Percentiles rank a stretch among this genome's conserved stretches.
Evolutionary conservation across 2,888 invertebrate species (phyloP).

Genomic region (Andrena bicolor): DNA sequence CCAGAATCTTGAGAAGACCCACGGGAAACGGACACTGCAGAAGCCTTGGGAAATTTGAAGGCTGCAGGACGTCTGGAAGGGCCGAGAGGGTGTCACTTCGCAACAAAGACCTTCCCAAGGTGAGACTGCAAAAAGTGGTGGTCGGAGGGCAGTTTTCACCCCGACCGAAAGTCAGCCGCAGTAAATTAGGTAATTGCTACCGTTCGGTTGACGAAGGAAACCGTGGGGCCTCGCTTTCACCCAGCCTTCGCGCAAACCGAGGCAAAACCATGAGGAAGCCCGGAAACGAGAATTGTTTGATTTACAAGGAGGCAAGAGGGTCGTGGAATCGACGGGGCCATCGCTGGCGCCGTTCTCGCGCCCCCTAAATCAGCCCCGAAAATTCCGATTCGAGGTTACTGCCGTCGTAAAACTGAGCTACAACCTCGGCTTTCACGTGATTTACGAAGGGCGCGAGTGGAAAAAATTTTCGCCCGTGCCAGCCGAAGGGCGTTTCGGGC

Average conservation of each 20-base stretch:
- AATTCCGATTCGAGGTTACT: constrained; percentile 37
- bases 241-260: neutral
- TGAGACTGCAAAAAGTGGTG: constrained; percentile 21
- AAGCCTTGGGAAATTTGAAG: neutral
- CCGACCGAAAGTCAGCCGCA: constrained; percentile 65
- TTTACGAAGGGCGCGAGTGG: constrained; percentile 41
- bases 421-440: constrained; percentile 49
- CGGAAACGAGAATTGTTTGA: constrained; percentile 56
- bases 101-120: constrained; percentile 4
- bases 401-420: constrained; percentile 52
- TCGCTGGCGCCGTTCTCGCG: constrained; percentile 24
- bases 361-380: constrained; percentile 36
- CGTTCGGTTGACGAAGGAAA: constrained; percentile 25
- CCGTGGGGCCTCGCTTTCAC: neutral
- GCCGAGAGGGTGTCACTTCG: too few species aligned
- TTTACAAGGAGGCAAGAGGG: constrained; percentile 65
- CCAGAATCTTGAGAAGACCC: too few species aligned
- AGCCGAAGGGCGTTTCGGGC: constrained; percentile 16
- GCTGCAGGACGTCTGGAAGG: neutral
- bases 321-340: constrained; percentile 1
- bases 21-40: neutral
- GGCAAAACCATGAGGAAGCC: neutral
- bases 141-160: constrained; percentile 28
- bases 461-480: constrained; percentile 18
- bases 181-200: constrained; percentile 76